Percentiles rank a stretch among this genome's conserved stretches.
Evolutionary conservation across 2,797 vertebrate species (phyloP).

Genomic region (Tauraco hartlaubi): DNA sequence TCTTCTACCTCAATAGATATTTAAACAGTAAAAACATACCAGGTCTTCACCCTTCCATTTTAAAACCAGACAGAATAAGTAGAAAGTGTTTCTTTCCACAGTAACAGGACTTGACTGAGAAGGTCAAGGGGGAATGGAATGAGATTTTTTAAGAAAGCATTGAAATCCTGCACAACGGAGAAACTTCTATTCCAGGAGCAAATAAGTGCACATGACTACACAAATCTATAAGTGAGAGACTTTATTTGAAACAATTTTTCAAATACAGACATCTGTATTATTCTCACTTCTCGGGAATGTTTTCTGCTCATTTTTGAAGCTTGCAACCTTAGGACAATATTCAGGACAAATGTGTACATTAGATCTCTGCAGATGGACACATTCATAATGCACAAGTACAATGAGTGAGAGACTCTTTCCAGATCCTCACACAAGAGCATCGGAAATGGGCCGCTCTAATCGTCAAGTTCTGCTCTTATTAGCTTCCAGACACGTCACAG

Average conservation of each 20-base stretch:
- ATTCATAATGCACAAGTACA: conserved; percentile 75
- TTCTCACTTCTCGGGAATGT: conserved; percentile 71
- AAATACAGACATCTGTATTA: conserved; percentile 74
- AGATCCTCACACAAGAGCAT: conserved; percentile 73
- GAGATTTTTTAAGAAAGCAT: neutral
- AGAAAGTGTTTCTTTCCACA: neutral
- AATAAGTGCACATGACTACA: conserved; percentile 56
- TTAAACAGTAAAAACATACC: neutral
- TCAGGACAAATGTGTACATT: conserved; percentile 75
- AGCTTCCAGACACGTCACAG: conserved; percentile 63
- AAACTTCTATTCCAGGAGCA: neutral
- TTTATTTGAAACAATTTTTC: conserved; percentile 73
- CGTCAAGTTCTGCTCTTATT: conserved; percentile 67
- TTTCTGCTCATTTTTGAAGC: conserved; percentile 73
- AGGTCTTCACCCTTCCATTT: neutral
- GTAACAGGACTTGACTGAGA: neutral
- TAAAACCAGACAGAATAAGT: neutral
- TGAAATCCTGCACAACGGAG: neutral
- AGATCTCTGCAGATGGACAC: conserved; percentile 75
- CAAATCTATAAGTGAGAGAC: conserved; percentile 52
- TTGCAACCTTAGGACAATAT: conserved; percentile 75
- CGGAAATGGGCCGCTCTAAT: conserved; percentile 71
- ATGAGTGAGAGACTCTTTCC: conserved; percentile 75
- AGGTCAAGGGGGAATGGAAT: neutral
- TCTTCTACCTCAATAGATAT: neutral